Evolutionary conservation across 2,113 vertebrate species (phyloP), one percentile per base, ranked within the genome.

Genomic region (Amblyopsis rosae): DNA sequence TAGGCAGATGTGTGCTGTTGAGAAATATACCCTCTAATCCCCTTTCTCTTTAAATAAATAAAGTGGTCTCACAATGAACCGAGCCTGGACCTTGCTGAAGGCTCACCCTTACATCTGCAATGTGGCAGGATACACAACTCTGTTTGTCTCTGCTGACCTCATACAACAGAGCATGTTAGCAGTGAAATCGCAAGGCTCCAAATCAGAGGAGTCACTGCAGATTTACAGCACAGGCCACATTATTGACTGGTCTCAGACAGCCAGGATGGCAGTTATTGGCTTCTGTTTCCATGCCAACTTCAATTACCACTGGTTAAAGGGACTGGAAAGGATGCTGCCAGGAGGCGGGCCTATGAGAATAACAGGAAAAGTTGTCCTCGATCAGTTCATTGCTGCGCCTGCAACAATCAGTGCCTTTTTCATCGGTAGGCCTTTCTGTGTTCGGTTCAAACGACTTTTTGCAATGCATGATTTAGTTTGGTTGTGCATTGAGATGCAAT

Each of bases 241-340:
- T 11, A 72, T 93, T 11, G n/a, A 93, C 57, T 91, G 74, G 91
- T 12, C 74, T 51, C 93, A 94, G 81, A 94, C 90, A 0, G 90
- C 88, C 8, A 89, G 84, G 0, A 92, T 94, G 60, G 93, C 91
- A 0, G 78, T 93, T 12, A 87, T 95, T 1, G 93, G 93, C 10
- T 91, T 95, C 51, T 92, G 88, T 74, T 94, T 94, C 80, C 93
- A 94, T 68, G 78, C 93, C 77, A 95, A 86, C 87, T 93, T 95
- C 81, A 95, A 95, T 79, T 94, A 94, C 73, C 82, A 89, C 56
- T 94, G 94, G 93, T 85, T 94, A n/a, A 73, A 79, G 48, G 78
- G 77, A 17, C 82, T 95, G 83, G 94, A 95, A 79, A 90, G 78
- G 82, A 77, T 84, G 77, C 79, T 92, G 82, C 93, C 93, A 0